phyloP scores from a whole-genome alignment of 2,888 invertebrate species.

The Mechanitis mazaeus region DNA sequence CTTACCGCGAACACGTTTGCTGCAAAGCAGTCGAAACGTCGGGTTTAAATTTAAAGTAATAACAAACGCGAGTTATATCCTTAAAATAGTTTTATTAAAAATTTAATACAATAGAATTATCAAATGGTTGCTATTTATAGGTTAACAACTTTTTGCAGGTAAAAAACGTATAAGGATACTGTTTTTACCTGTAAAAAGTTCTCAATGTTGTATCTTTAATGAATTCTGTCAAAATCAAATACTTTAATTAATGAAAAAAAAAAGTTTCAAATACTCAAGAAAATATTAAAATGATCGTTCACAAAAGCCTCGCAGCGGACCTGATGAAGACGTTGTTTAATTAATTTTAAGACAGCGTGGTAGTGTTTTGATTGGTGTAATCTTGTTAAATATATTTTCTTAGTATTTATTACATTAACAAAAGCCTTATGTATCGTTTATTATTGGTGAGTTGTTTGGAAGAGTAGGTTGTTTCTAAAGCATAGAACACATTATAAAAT shows the following conservation, averaged over 20 bases:
- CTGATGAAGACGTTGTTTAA: conserved; percentile 62
- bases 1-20: too few species aligned
- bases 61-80: too few species aligned
- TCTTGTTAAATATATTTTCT: conserved; percentile 26
- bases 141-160: too few species aligned
- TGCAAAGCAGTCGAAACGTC: too few species aligned
- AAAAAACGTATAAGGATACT: too few species aligned
- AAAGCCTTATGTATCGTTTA: background rate
- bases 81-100: too few species aligned
- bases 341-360: conserved; percentile 58
- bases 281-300: conserved; percentile 35
- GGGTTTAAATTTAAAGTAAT: too few species aligned
- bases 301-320: conserved; percentile 43
- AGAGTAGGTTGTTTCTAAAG: too few species aligned
- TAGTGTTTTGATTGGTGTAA: conserved; percentile 37
- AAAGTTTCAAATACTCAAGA: conserved; percentile 42
- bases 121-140: too few species aligned
- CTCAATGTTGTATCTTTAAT: background rate
- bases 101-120: too few species aligned
- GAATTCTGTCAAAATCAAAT: conserved; percentile 14
- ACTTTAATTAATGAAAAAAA: conserved; percentile 5
- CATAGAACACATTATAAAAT: too few species aligned
- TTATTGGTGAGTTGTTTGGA: too few species aligned
- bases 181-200: background rate
- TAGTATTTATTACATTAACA: background rate